Percentiles rank a stretch among this genome's conserved stretches.
Evolutionary conservation across 2,888 invertebrate genomes (phyloP).

Genomic region (Busseola fusca): DNA sequence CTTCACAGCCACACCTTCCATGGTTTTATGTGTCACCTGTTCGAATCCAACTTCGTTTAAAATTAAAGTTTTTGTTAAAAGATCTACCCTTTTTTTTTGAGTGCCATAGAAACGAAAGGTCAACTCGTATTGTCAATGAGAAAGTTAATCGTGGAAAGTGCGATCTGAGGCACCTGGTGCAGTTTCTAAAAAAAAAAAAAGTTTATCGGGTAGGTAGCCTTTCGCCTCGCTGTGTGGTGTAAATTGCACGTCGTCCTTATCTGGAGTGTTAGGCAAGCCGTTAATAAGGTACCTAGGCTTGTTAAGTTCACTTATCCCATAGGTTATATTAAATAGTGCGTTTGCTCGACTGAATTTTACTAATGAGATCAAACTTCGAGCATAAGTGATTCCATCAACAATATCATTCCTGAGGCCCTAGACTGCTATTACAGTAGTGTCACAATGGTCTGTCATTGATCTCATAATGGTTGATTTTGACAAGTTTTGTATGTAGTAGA

Average conservation of each 20-base stretch:
- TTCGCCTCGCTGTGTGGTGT: constrained; percentile 58
- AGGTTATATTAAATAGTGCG: not conserved
- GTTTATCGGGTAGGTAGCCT: constrained; percentile 61
- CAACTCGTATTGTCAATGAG: constrained; percentile 86
- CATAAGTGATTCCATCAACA: too few species aligned
- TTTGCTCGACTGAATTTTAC: not conserved
- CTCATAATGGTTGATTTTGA: too few species aligned
- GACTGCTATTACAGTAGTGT: too few species aligned
- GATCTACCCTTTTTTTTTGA: constrained; percentile 71
- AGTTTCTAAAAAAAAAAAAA: constrained; percentile 79
- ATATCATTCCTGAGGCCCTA: too few species aligned
- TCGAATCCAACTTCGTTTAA: constrained; percentile 5
- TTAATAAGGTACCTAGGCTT: not conserved
- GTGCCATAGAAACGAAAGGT: constrained; percentile 85
- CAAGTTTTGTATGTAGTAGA: too few species aligned
- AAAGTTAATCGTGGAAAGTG: constrained; percentile 89
- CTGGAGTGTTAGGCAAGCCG: constrained; percentile 10
- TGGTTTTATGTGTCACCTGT: not conserved
- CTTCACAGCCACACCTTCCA: too few species aligned
- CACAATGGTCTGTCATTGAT: too few species aligned
- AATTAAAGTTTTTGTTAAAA: constrained; percentile 57
- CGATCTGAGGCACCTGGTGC: constrained; percentile 79
- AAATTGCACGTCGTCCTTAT: constrained; percentile 31
- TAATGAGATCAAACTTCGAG: not conserved
- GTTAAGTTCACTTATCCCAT: not conserved